Base-by-base conservation (phyloP, 2,888 invertebrate genomes). In the Fragum whitleyi region DNA sequence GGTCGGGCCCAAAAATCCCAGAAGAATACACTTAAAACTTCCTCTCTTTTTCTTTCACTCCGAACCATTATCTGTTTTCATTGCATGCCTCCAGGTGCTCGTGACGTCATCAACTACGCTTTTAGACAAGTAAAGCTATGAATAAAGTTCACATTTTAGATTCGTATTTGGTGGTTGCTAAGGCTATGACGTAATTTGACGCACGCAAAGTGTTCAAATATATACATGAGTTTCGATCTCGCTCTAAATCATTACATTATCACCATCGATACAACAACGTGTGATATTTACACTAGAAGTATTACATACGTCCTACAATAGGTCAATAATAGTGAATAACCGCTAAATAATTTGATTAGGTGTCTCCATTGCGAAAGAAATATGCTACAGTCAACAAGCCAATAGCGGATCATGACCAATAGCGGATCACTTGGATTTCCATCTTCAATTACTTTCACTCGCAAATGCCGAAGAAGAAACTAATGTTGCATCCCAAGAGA, bases 161-260 rank as follows among this genome's bases (percentile, higher is more conserved):
- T 90, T 90, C 90, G 90, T 83, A 91, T 90, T 86, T 85, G 85
- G 71, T 86, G 81, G 91, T 91, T 91, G 90, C 91, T 90, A 90
- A 82, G 91, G 86, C 79, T 81, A 80, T 87, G 87, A 87, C 87
- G 87, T 85, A 86, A 77, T 81, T 79, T 83, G 81, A 83, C 85
- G 85, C 78, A 87, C 78, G 61, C 77, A 76, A 74, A 70, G 62
- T 47, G 73, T 65, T 65, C 65, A 65, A 65, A 65, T 65, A 65
- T 65, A 65, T 65, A 65, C 65, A 42, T 42, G 36, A 65, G 47
- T 7, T 65, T 65, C 65, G 65, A 65, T 65, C 62, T 32, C 28
- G n/a, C 36, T 62, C n/a, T n/a, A 14, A 47, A 62, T 62, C 62
- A 65, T 65, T 65, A 42, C 65, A 26, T 42, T 42, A 65, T 65